Conservation (phyloP, 2,888 invertebrate species). For the Macrophya alboannulata region DNA sequence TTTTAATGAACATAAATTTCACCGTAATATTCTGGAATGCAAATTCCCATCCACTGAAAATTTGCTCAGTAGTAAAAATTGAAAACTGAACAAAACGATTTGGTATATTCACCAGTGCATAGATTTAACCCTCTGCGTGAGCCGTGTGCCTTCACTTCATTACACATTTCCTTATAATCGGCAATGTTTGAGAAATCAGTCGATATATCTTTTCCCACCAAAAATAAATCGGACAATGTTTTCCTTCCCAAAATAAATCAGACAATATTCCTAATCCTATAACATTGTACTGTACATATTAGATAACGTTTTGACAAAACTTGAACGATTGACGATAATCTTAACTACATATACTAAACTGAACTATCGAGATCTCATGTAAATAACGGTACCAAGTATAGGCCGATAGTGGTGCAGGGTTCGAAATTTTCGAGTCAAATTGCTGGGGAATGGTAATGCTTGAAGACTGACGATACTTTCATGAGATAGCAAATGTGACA, state of each 20-base stretch:
- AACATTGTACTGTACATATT: not conserved
- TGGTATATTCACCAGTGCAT: not conserved
- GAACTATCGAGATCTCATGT: conserved; percentile 6
- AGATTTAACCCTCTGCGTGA: not conserved
- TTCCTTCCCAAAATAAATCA: not conserved
- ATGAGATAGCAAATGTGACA: conserved; percentile 30
- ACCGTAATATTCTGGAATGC: not conserved
- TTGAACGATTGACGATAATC: not conserved
- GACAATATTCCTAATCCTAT: not conserved
- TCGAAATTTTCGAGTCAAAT: not conserved
- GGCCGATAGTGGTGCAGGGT: not conserved
- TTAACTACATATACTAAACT: not conserved
- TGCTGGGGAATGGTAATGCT: conserved; percentile 10
- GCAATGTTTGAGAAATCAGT: too few species aligned
- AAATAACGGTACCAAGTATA: not conserved
- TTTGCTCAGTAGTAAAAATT: not conserved
- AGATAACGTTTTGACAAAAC: not conserved
- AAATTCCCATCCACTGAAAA: not conserved
- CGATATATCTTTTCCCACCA: too few species aligned
- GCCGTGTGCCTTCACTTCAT: not conserved
- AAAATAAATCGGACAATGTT: not conserved
- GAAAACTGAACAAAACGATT: not conserved
- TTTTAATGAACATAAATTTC: conserved; percentile 15
- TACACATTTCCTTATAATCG: not conserved
- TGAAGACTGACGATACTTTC: conserved; percentile 19